Evolutionary conservation across 2,113 vertebrate species (phyloP), one percentile per base, ranked within the genome.

Genomic region (Brachirus orientalis): DNA sequence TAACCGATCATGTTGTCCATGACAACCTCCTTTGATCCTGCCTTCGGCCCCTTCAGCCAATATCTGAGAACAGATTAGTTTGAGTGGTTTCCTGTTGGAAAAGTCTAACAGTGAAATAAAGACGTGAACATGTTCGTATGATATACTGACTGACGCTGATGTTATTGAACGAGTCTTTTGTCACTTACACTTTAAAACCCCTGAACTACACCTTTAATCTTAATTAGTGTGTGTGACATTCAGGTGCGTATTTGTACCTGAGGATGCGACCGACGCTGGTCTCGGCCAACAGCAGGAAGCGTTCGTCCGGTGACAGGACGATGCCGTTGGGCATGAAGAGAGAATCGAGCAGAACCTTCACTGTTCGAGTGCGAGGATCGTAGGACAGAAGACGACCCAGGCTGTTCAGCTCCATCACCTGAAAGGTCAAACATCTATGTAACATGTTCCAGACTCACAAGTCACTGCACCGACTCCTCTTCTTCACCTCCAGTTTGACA

Each of bases 241-340:
- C n/a, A n/a, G n/a, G n/a, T n/a, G n/a, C n/a, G n/a, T n/a, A n/a
- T n/a, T n/a, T n/a, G n/a, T n/a, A 89, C 90, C 73, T 60, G 50
- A 85, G 76, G 2, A 94, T 83, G 63, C 90, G 87, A 11, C 80
- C 90, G 1, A 90, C 73, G 79, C 92, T 94, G 43, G 90, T 94
- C 81, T 92, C 92, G 0, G 90, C 89, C 79, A 92, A 75, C 55
- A 93, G 22, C 51, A 93, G 70, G 74, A 90, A 90, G 60, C 72
- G 20, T 10, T 94, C 92, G 1, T 75, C 55, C 0, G 90, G 89
- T 0, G 92, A 92, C 40, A 92, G 77, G 0, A 63, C 90, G n/a
- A 94, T 77, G 44, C 90, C 88, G 3, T 93, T 93, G 63, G 92
- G 90, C 91, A 90, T 91, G 75, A 90, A 91, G 36, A 93, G 89